Evolutionary conservation across 2,113 vertebrate species (phyloP).

Genomic region (Pelecanoides urinatrix): DNA sequence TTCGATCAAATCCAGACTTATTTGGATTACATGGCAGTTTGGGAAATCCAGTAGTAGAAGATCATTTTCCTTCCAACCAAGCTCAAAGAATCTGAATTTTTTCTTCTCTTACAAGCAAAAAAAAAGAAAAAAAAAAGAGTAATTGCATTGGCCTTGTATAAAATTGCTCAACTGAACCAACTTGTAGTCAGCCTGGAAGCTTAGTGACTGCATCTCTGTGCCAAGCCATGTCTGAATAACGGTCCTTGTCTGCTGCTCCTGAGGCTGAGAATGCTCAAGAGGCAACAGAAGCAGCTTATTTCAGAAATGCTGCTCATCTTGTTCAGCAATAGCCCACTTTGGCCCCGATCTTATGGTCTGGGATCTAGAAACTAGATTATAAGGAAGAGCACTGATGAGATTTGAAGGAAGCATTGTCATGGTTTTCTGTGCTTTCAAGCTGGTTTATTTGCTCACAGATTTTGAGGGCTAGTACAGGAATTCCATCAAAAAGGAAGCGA

Average conservation of each 20-base stretch:
- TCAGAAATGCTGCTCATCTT: not conserved
- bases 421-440: not conserved
- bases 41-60: not conserved
- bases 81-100: not conserved
- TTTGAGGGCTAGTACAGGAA: not conserved
- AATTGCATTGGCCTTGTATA: not conserved
- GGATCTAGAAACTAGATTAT: not conserved
- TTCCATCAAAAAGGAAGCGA: not conserved
- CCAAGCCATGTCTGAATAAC: constrained; percentile 26
- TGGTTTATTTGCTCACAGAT: not conserved
- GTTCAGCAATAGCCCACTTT: not conserved
- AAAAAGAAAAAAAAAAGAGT: not conserved
- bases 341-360: not conserved
- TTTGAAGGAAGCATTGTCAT: not conserved
- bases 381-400: not conserved
- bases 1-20: constrained; percentile 38
- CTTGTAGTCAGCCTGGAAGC: not conserved
- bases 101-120: not conserved
- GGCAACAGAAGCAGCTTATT: not conserved
- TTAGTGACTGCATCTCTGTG: not conserved
- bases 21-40: constrained; percentile 42
- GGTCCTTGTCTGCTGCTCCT: not conserved
- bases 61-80: constrained; percentile 37
- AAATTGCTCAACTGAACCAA: constrained; percentile 35
- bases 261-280: not conserved